These are phyloP conservation scores for Cyphomyrus discorhynchus DNA, from an alignment of 2,113 vertebrate species.

Conservation along the genomic window DNA sequence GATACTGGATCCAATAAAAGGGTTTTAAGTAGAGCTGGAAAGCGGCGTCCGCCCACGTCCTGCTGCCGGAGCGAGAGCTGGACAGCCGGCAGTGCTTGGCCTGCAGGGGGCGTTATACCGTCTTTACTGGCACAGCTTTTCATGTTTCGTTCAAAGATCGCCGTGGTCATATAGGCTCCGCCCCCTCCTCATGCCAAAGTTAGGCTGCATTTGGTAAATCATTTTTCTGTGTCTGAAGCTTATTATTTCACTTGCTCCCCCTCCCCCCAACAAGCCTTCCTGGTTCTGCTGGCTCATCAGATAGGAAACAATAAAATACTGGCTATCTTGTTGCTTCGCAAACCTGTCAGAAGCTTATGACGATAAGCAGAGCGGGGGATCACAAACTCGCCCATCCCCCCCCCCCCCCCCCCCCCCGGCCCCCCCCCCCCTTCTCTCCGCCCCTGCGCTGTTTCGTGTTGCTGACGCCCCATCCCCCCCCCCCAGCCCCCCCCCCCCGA, in stretches of 20 bases:
- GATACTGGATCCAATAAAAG: background rate
- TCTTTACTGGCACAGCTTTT: constrained; percentile 1
- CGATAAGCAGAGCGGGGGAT: background rate
- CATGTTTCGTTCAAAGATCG: background rate
- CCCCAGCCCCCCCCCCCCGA: no score
- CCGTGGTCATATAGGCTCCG: background rate
- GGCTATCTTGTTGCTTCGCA: background rate
- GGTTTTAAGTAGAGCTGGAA: background rate
- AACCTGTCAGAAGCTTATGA: background rate
- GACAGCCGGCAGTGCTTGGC: background rate
- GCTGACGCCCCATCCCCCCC: no score
- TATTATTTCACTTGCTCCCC: background rate
- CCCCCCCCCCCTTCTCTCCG: no score
- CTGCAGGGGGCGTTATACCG: background rate
- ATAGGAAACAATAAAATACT: constrained; percentile 6
- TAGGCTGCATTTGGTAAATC: background rate
- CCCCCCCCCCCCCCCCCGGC: background rate
- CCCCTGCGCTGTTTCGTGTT: no score
- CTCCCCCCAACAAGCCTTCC: background rate
- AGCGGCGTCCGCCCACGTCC: background rate
- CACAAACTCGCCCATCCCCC: background rate
- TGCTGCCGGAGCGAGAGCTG: background rate
- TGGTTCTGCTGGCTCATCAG: constrained; percentile 1
- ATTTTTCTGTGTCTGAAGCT: background rate
- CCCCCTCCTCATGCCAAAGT: background rate